Evolutionary conservation across 1,140 invertebrate genomes (phyloP), one percentile per base, ranked within the genome.

Genomic region (Drosophila tropicalis): DNA sequence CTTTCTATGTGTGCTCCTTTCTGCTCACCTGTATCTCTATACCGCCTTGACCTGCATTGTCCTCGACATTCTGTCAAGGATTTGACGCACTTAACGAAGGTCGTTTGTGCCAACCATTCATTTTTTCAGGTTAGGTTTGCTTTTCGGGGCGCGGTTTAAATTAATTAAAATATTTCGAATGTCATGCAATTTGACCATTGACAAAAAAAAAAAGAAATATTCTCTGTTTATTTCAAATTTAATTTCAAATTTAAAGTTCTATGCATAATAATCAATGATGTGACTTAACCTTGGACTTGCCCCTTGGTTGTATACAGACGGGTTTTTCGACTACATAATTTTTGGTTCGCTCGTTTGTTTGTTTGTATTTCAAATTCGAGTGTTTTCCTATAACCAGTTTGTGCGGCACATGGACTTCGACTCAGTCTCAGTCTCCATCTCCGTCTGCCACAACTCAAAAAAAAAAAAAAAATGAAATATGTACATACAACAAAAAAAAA

Each of bases 281-380:
- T 60, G 54, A 70, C 36, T 65, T 83, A 86, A 86, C 84, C 83
- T 86, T 86, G 83, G 83, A 87, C 76, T 80, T 89, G 84, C 79
- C 76, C 64, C 63, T 67, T 70, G 40, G 22, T n/a, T 36, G 62
- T 22, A 29, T 29, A 51, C 25, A 34, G 56, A 60, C 70, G 61
- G 44, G 73, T 62, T 70, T 60, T 72, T 22, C 39, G 32, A 41
- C 47, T 32, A n/a, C 47, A 72, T 56, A 57, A 60, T n/a, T 41
- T 36, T 51, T 68, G 62, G 62, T 10, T 51, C 67, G 72, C n/a
- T n/a, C n/a, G n/a, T 83, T 67, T 41, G 60, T 44, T 82, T 79
- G 73, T 69, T 64, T 84, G 72, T 68, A 57, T 81, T 83, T 79
- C 58, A 75, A 80, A 75, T 70, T 67, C 60, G 47, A 81, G 56